Conservation (phyloP, 2,113 vertebrate genomes). For the Bolborhynchus lineola region DNA sequence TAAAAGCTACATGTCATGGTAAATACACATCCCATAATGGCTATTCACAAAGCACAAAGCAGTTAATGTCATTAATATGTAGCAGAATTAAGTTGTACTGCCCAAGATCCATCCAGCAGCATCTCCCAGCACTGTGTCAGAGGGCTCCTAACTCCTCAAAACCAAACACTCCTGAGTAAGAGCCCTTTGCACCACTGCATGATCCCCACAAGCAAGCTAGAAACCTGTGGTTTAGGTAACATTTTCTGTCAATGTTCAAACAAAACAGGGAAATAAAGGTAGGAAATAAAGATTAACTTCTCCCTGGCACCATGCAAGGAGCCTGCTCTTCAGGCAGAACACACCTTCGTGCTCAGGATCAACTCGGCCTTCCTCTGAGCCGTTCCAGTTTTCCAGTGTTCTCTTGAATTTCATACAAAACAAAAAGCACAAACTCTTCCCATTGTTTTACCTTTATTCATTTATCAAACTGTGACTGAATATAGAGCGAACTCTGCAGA, state of each 20-base stretch:
- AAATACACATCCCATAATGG: not conserved
- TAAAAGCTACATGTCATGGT: not conserved
- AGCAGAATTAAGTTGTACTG: not conserved
- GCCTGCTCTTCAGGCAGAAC: not conserved
- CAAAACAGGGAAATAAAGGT: not conserved
- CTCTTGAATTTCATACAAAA: not conserved
- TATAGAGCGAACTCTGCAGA: not conserved
- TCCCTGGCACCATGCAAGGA: fast-evolving
- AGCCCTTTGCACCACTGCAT: not conserved
- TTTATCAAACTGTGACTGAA: conserved; percentile 24
- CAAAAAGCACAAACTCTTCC: not conserved
- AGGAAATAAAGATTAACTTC: not conserved
- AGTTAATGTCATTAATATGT: not conserved
- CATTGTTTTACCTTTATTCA: conserved; percentile 28
- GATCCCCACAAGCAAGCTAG: not conserved
- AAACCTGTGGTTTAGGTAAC: not conserved
- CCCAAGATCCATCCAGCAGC: not conserved
- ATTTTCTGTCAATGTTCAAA: not conserved
- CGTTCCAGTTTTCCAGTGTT: not conserved
- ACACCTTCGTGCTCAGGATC: not conserved
- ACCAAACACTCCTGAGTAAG: not conserved
- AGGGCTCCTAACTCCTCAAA: not conserved
- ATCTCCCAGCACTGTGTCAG: not conserved
- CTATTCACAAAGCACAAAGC: not conserved
- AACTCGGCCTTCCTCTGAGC: not conserved